Evolutionary conservation across 2,888 invertebrate genomes (phyloP), one percentile per base, ranked within the genome.

Genomic region (Cyrtodaria siliqua): DNA sequence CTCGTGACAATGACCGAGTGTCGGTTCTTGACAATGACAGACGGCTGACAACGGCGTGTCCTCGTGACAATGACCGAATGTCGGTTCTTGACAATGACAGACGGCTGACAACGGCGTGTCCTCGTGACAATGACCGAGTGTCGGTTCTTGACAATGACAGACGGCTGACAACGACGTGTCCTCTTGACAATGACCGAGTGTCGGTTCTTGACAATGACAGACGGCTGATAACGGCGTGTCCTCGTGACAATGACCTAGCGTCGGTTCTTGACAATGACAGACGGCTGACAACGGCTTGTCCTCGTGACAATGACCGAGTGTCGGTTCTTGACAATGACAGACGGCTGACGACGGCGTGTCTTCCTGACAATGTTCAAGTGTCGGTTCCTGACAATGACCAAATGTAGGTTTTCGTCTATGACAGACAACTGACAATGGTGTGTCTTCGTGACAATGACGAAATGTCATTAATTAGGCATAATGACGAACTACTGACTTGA

Each of bases 181-280:
- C 18, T 29, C 42, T 29, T 68, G 59, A 68, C 59, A 52, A 38
- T 62, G 62, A 50, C 62, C 53, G 9, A 23, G 52, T 26, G 18
- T 56, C 3, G 38, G 33, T 38, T 59, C 69, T 18, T 70, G 69
- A 62, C 62, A 49, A 27, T 62, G 62, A 70, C 56, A 56, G 24
- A 12, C 38, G 23, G 14, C 47, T 26, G 40, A 49, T 16, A 49
- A 47, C 49, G 47, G 23, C 33, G 47, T 18, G 14, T 42, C 50
- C 23, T 33, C 42, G 38, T 62, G 62, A 62, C 61, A 55, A 29
- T 61, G 62, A 70, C 61, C 69, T 24, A 23, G 26, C 16, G 38
- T 49, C 16, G 47, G 56, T 29, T 59, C 47, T 23, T 62, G 69
- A 70, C 56, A 62, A 18, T 70, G 61, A 70, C 69, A 70, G n/a